Percentiles rank a stretch among this genome's conserved stretches.
phyloP scores from a whole-genome alignment of 2,113 vertebrate genomes.

The Danio rerio region DNA sequence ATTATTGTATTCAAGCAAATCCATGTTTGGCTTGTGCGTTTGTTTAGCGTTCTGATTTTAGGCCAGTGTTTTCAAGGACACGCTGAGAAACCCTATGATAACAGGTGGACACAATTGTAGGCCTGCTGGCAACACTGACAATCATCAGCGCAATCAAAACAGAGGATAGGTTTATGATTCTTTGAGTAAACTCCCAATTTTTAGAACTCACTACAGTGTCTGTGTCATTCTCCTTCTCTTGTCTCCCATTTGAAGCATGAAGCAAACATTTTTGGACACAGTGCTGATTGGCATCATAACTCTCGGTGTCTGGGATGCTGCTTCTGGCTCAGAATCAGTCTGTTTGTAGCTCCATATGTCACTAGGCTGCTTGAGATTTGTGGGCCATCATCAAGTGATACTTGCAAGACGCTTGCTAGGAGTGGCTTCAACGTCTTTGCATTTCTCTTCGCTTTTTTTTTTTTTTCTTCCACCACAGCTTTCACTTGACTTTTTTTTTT shows the following conservation, averaged over 20 bases:
- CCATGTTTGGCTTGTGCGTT: slow-evolving; percentile 48
- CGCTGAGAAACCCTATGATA: slow-evolving; percentile 3
- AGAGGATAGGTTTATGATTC: slow-evolving; percentile 17
- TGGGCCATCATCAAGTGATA: slow-evolving; percentile 32
- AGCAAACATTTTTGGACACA: slow-evolving; percentile 51
- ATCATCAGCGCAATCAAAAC: slow-evolving; percentile 1
- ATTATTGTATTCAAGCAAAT: slow-evolving; percentile 42
- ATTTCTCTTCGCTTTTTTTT: not conserved
- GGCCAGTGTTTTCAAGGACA: slow-evolving; percentile 51
- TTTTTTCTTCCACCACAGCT: not conserved
- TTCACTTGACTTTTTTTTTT: slow-evolving; percentile 36
- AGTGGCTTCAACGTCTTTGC: slow-evolving; percentile 24
- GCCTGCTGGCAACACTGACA: slow-evolving; percentile 1
- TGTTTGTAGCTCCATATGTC: slow-evolving; percentile 43
- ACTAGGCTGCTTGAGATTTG: slow-evolving; percentile 39
- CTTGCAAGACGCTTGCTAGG: slow-evolving; percentile 31
- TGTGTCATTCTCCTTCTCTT: slow-evolving; percentile 30
- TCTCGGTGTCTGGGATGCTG: slow-evolving; percentile 24
- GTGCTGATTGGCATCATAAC: slow-evolving; percentile 46
- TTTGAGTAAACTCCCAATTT: slow-evolving; percentile 18
- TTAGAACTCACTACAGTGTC: not conserved
- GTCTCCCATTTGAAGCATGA: slow-evolving; percentile 39
- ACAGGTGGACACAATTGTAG: slow-evolving; percentile 25
- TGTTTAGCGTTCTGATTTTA: slow-evolving; percentile 46
- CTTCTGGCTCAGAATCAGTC: slow-evolving; percentile 28